phyloP scores from a whole-genome alignment of 2,797 vertebrate species.

The Chaetodon trifasciatus region DNA sequence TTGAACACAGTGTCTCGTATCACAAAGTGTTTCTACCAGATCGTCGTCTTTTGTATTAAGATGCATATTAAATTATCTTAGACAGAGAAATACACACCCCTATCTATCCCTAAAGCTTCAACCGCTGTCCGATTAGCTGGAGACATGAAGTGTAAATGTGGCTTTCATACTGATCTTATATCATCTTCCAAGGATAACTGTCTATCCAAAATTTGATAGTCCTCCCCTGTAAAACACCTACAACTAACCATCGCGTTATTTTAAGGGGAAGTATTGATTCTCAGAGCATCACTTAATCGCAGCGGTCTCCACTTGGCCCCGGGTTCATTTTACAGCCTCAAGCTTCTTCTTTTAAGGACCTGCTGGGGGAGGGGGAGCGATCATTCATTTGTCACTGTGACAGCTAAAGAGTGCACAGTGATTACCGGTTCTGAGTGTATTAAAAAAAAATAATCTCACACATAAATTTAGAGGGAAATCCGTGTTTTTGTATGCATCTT shows the following conservation, averaged over 20 bases:
- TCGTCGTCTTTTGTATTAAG: not conserved
- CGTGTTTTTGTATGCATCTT: not conserved
- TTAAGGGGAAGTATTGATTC: constrained; percentile 36
- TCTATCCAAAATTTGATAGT: constrained; percentile 1
- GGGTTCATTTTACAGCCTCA: constrained; percentile 41
- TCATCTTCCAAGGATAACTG: constrained; percentile 24
- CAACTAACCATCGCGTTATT: constrained; percentile 29
- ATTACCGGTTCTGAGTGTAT: constrained; percentile 23
- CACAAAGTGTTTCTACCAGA: not conserved
- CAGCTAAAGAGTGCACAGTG: constrained; percentile 20
- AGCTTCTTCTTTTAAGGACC: constrained; percentile 41
- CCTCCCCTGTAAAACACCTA: not conserved
- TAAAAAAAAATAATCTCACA: not conserved
- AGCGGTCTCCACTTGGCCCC: not conserved
- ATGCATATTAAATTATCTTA: not conserved
- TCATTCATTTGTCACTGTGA: constrained; percentile 22
- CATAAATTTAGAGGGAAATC: not conserved
- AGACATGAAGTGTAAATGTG: constrained; percentile 17
- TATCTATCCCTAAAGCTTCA: not conserved
- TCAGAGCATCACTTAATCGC: constrained; percentile 35
- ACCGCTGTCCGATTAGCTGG: not conserved
- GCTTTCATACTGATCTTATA: constrained; percentile 11
- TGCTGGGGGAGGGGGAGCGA: not conserved
- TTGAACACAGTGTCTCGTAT: not conserved
- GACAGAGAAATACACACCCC: not conserved